Evolutionary conservation across 92 coral and sea anemone genomes (phyloP).

Genomic region (Virgularia gustaviana): DNA sequence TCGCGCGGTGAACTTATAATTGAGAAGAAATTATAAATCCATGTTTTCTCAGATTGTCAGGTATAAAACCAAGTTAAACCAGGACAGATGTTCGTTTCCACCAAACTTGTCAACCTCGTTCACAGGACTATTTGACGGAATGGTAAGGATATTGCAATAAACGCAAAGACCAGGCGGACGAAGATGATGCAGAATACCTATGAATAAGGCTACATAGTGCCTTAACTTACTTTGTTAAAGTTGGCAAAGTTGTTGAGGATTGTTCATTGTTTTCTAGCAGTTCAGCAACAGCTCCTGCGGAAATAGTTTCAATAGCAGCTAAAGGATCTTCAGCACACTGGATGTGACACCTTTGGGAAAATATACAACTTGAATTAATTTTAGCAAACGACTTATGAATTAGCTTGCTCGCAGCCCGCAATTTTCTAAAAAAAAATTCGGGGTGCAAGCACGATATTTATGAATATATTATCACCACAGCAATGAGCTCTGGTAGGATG

Average conservation of each 20-base stretch:
- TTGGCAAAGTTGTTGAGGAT: conserved; percentile 67
- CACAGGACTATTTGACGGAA: too few species aligned
- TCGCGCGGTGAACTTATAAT: too few species aligned
- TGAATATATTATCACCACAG: too few species aligned
- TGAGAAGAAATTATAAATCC: too few species aligned
- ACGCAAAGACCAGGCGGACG: neutral
- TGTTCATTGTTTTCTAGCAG: conserved; percentile 64
- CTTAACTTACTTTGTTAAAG: conserved; percentile 79
- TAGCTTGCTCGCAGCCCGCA: too few species aligned
- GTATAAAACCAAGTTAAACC: too few species aligned
- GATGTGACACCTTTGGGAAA: conserved; percentile 60
- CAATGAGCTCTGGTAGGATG: too few species aligned
- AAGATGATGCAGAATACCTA: neutral
- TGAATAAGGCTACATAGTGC: too few species aligned
- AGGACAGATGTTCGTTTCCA: too few species aligned
- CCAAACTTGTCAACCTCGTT: too few species aligned
- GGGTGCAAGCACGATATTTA: neutral
- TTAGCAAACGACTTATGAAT: neutral
- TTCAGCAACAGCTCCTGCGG: conserved; percentile 79
- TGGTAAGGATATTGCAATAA: neutral
- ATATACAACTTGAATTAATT: too few species aligned
- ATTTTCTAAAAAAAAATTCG: neutral
- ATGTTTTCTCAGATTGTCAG: too few species aligned
- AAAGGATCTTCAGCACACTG: conserved; percentile 75
- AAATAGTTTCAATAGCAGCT: conserved; percentile 71